phyloP scores from a whole-genome alignment of 1,140 invertebrate species.

The Meloidogyne exigua region DNA sequence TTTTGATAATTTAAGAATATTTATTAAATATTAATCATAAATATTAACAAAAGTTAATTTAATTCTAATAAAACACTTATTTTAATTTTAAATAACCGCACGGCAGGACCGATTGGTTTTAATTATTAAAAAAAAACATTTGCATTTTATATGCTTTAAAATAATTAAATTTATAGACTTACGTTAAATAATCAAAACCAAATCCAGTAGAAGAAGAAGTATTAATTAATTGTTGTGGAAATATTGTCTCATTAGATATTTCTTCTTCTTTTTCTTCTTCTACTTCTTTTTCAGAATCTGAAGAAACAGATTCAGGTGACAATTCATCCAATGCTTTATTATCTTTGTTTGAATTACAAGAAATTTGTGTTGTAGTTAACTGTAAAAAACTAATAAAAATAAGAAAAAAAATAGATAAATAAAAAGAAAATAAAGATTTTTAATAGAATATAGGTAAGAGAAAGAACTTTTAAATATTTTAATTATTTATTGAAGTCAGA shows the following conservation, averaged over 20 bases:
- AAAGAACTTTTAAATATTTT: no score
- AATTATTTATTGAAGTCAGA: no score
- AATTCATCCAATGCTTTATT: neutral
- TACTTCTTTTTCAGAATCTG: neutral
- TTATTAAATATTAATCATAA: no score
- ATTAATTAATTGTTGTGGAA: neutral
- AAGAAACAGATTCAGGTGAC: neutral
- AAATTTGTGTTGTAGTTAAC: neutral
- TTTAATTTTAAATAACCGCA: neutral
- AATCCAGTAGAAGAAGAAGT: neutral
- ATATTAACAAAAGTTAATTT: no score
- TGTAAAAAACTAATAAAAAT: neutral
- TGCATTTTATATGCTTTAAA: neutral
- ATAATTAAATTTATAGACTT: neutral
- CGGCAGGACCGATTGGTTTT: neutral
- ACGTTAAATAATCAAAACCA: constrained; percentile 5
- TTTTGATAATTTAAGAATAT: no score
- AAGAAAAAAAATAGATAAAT: neutral
- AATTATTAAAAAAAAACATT: neutral
- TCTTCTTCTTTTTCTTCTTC: neutral
- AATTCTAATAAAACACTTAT: no score
- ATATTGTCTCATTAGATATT: neutral
- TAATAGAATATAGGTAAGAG: no score
- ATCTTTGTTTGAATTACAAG: neutral
- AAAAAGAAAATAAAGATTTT: neutral